Base-by-base conservation (phyloP, 2,888 invertebrate genomes). In the Nomada flava region DNA sequence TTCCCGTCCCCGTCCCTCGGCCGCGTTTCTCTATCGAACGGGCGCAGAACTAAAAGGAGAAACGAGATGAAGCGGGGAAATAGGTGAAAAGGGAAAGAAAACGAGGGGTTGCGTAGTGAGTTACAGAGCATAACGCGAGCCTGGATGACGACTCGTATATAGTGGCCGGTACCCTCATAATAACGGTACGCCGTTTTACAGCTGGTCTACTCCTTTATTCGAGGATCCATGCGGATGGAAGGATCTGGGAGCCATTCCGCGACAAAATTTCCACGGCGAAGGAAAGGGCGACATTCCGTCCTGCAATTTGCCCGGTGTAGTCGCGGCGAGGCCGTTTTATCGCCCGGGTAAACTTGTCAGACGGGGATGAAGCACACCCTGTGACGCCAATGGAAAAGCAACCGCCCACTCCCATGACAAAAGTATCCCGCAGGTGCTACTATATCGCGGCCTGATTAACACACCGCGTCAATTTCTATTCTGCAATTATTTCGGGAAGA, bases 151-250 rank as follows among this genome's bases (percentile, higher is more conserved):
- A 72, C 82, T 82, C 83, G 82, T 82, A 79, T 84, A 79, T 79
- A 83, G 73, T 78, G 67, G 64, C 65, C 57, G 74, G 70, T 73
- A 85, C 76, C 85, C 83, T 86, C 86, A 83, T 87, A 87, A 87
- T 87, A 87, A 87, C 87, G 87, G 85, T 85, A 67, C 82, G 76
- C 79, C 85, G 85, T 86, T 86, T 86, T 86, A 86, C 85, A 86
- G 85, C 85, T 86, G 85, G 85, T 86, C 85, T 79, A 82, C 76
- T 76, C 82, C 82, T 82, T 85, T 85, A 85, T 85, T 85, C 85
- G 85, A 76, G 67, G 82, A 86, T 86, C 83, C 86, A 87, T 78
- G 87, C 76, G 86, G 85, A 87, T 79, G 85, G 76, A 59, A 77
- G 83, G 80, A 85, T 85, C 71, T 73, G 67, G 73, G 76, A 78